phyloP scores from a whole-genome alignment of 2,113 vertebrate genomes.

The Benitochromis conjunctus region DNA sequence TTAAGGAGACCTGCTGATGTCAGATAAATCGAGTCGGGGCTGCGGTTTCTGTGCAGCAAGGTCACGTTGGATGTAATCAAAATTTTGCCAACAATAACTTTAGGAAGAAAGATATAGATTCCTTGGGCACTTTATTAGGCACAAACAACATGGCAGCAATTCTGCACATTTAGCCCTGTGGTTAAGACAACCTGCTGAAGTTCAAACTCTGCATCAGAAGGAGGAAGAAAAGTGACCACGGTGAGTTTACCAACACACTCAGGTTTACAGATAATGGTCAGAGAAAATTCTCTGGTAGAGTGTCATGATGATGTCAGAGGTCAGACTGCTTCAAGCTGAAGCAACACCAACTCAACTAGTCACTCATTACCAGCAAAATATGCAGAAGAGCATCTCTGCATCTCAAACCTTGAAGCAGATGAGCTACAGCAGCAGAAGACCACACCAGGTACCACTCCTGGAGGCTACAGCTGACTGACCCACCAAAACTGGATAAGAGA shows the following conservation, averaged over 20 bases:
- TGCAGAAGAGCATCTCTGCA: not conserved
- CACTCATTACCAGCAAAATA: not conserved
- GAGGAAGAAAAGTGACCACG: not conserved
- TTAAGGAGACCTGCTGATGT: not conserved
- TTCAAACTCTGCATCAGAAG: accelerated
- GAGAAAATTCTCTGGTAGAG: accelerated
- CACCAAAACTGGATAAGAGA: not conserved
- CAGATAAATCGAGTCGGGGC: not conserved
- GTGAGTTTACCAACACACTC: not conserved
- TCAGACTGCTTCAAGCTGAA: not conserved
- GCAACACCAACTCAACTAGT: not conserved
- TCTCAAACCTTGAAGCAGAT: accelerated
- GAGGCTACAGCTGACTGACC: not conserved
- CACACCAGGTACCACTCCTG: not conserved
- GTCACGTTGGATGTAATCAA: accelerated
- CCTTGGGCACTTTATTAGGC: not conserved
- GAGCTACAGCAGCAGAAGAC: not conserved
- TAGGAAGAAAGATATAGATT: not conserved
- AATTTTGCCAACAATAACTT: not conserved
- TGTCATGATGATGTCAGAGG: accelerated
- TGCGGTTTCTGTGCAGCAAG: too few relatives aligned
- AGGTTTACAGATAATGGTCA: not conserved
- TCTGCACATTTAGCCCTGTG: not conserved
- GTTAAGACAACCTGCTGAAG: not conserved
- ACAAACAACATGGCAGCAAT: not conserved